A percentile compares a stretch with the other conserved stretches of the same genome.
Evolutionary conservation across 2,888 invertebrate species (phyloP).

Genomic region (Ypsolopha scabrella): DNA sequence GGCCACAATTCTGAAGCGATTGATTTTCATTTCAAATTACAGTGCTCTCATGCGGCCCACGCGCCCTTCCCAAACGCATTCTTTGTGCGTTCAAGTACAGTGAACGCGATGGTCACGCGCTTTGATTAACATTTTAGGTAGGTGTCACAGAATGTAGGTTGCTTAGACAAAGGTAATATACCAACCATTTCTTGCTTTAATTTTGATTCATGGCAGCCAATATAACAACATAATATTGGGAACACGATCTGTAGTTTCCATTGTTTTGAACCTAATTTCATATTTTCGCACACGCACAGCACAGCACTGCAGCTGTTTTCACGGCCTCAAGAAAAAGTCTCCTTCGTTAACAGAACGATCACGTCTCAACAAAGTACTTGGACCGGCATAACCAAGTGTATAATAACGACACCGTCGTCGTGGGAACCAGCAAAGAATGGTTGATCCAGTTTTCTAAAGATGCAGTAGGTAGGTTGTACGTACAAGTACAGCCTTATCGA

Average conservation of each 20-base stretch:
- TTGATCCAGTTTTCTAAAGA: constrained; percentile 57
- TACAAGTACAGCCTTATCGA: constrained; percentile 45
- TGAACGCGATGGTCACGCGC: constrained; percentile 27
- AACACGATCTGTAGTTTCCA: too few species aligned
- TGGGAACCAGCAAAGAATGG: constrained; percentile 58
- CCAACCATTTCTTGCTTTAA: too few species aligned
- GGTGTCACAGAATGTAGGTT: constrained; percentile 14
- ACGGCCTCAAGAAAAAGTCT: constrained; percentile 37
- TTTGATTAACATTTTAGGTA: constrained; percentile 28
- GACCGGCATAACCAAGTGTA: constrained; percentile 38
- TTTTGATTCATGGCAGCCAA: too few species aligned
- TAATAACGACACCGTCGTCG: constrained; percentile 36
- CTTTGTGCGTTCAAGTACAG: constrained; percentile 39
- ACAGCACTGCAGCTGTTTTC: constrained; percentile 21
- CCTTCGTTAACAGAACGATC: constrained; percentile 49
- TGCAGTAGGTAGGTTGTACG: constrained; percentile 22
- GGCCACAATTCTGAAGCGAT: constrained; percentile 43
- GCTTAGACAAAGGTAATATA: constrained; percentile 10
- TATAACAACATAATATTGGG: neutral
- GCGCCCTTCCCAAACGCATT: constrained; percentile 40
- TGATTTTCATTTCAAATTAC: constrained; percentile 63
- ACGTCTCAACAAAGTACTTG: constrained; percentile 30
- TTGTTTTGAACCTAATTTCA: neutral
- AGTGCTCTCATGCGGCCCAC: constrained; percentile 40
- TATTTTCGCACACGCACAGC: neutral